Evolutionary conservation across 2,888 invertebrate genomes (phyloP), one percentile per base, ranked within the genome.

Genomic region (Diarsia mendica): DNA sequence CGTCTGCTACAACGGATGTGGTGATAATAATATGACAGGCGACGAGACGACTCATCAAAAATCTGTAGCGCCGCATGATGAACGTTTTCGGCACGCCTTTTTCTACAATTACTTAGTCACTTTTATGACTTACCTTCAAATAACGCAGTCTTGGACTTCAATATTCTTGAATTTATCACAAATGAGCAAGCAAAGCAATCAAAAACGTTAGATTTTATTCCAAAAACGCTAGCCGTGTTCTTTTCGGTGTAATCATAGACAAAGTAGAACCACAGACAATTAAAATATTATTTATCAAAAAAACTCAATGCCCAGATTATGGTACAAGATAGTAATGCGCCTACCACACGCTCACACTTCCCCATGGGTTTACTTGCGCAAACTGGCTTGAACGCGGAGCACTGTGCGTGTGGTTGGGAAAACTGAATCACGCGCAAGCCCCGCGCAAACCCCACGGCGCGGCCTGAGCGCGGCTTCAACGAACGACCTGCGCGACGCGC

Each of bases 11-110:
- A 92, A 92, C 95, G 94, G 95, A 95, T 95, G 93, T 93, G 91
- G 90, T 90, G 90, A 89, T 88, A 88, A 69, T 86, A 82, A 84
- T 89, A 89, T 93, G 94, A 94, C 77, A 77, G 77, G 44, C 49
- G 80, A 87, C 90, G 91, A 94, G 93, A 94, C 95, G 95, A 95
- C 95, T 94, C 92, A 93, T 93, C 91, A 87, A 89, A 88, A 89
- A 89, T 83, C 82, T 82, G 80, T 82, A 85, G 79, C 79, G 82
- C 88, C 86, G 86, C 86, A 85, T 82, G 83, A 87, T 79, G 84
- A 85, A 86, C 84, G 85, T 87, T 78, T 79, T 72, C 72, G 84
- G 78, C 85, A 84, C 77, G 77, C 73, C 75, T 72, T 67, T 75
- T 75, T 77, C 51, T 64, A 51, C 58, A 51, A 10, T 46, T 77